phyloP scores from a whole-genome alignment of 1,140 invertebrate species.

The Drosophila ogumai region DNA sequence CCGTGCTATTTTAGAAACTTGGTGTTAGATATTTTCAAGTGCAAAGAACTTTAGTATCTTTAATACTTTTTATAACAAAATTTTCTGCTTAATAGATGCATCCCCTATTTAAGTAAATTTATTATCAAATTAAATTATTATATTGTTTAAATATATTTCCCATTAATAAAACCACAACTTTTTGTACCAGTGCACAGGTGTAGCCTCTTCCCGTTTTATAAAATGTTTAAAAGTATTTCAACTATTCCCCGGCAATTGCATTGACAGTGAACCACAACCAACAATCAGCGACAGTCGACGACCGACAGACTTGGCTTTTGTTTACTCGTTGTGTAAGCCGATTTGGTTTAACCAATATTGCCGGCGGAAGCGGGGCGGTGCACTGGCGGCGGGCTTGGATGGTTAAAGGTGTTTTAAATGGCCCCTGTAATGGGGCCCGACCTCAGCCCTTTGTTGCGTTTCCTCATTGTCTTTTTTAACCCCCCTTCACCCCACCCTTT shows the following conservation, averaged over 20 bases:
- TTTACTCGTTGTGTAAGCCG: slow-evolving; percentile 43
- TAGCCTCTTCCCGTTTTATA: slow-evolving; percentile 28
- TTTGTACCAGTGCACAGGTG: slow-evolving; percentile 7
- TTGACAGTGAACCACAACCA: slow-evolving; percentile 44
- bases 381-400: neutral
- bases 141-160: no score
- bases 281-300: slow-evolving; percentile 31
- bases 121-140: neutral
- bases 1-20: neutral
- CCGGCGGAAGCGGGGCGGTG: neutral
- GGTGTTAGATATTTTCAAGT: neutral
- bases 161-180: neutral
- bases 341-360: slow-evolving; percentile 38
- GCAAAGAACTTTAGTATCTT: neutral
- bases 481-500: neutral
- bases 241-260: slow-evolving; percentile 39
- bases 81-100: no score
- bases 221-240: slow-evolving; percentile 27
- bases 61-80: neutral
- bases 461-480: slow-evolving; percentile 39
- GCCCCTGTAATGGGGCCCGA: slow-evolving; percentile 50
- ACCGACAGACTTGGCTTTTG: slow-evolving; percentile 42
- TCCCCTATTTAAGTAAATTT: neutral
- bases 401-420: slow-evolving; percentile 56
- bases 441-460: slow-evolving; percentile 40